Evolutionary conservation across 23 tunicate species (phyloP).

Genomic region (Styela clava): DNA sequence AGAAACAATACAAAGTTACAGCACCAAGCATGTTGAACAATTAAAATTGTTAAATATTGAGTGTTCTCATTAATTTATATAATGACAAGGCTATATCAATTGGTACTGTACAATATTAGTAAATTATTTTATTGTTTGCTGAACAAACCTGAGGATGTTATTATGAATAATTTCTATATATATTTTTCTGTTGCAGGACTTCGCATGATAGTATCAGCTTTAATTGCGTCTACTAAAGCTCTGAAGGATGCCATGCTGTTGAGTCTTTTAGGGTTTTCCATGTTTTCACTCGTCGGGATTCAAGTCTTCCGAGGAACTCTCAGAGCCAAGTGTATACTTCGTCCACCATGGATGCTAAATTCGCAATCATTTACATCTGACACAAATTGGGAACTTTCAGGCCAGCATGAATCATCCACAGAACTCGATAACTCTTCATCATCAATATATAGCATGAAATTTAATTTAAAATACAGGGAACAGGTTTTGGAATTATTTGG

Average conservation of each 20-base stretch:
- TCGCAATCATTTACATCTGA: neutral
- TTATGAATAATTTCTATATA: no score
- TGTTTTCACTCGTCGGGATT: constrained; percentile 77
- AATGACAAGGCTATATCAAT: no score
- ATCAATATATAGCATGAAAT: neutral
- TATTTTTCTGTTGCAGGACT: constrained; percentile 37
- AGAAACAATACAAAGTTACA: no score
- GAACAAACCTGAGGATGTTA: no score
- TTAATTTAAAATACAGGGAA: neutral
- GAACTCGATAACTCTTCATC: neutral
- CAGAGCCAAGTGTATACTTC: constrained; percentile 62
- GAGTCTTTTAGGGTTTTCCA: constrained; percentile 80
- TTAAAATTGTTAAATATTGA: no score
- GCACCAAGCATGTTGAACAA: no score
- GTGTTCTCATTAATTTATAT: no score
- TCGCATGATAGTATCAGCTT: constrained; percentile 83
- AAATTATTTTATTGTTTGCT: no score
- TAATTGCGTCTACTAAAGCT: constrained; percentile 86
- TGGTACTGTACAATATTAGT: no score
- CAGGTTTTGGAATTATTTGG: neutral
- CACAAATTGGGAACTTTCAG: neutral
- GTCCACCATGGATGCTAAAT: constrained; percentile 51
- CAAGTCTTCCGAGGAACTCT: constrained; percentile 80
- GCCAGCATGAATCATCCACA: neutral
- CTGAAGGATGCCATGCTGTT: constrained; percentile 74